These are phyloP conservation scores for Tenualosa thibaudeaui DNA, from an alignment of 2,797 vertebrate species.

Conservation along the genomic window DNA sequence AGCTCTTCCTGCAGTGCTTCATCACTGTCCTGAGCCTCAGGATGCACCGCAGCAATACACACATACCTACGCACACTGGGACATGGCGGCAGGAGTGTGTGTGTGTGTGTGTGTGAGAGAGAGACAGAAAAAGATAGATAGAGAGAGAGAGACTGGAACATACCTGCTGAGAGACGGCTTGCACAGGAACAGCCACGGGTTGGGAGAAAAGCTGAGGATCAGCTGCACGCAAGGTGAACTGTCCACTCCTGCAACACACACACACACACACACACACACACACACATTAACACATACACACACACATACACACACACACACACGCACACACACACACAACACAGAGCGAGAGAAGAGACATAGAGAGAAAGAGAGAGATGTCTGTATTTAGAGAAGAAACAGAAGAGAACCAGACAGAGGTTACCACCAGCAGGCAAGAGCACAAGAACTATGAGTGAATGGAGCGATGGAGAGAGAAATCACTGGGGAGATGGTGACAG, in stretches of 20 bases:
- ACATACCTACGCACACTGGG: neutral
- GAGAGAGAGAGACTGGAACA: neutral
- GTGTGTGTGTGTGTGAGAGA: slow-evolving; percentile 14
- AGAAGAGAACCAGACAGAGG: neutral
- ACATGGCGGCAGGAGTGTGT: neutral
- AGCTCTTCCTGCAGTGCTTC: neutral
- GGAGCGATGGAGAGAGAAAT: neutral
- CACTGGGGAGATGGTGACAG: neutral
- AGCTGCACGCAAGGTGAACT: slow-evolving; percentile 77
- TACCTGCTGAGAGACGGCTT: slow-evolving; percentile 83
- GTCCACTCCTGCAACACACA: slow-evolving; percentile 72
- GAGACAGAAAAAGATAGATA: too few relatives aligned
- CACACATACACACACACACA: neutral
- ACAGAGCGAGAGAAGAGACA: neutral
- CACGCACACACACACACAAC: neutral
- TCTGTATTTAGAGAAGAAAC: neutral
- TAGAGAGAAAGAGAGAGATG: neutral
- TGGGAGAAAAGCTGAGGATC: slow-evolving; percentile 74
- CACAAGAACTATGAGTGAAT: slow-evolving; percentile 28
- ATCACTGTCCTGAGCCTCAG: neutral
- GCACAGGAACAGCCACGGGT: slow-evolving; percentile 72
- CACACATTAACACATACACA: neutral
- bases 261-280: slow-evolving; percentile 20
- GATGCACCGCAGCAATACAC: neutral
- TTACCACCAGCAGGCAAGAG: neutral